Percentiles rank a stretch among this genome's conserved stretches.
These are phyloP conservation scores for Pomatorhinus ruficollis DNA, from an alignment of 2,113 vertebrate species.

Conservation along the genomic window DNA sequence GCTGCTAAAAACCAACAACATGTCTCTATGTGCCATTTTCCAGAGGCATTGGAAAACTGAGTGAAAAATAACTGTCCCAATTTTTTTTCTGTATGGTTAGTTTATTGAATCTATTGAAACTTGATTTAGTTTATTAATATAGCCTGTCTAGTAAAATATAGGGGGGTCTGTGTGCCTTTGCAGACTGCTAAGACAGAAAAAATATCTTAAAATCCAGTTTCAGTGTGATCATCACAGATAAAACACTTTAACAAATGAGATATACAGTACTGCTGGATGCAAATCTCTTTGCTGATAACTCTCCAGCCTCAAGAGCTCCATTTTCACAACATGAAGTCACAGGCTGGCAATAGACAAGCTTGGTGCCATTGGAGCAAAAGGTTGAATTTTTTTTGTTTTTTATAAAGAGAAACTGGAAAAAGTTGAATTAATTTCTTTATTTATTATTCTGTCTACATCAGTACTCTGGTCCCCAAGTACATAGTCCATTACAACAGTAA, in stretches of 20 bases:
- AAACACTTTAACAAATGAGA: slow-evolving; percentile 2
- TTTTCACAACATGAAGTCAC: slow-evolving; percentile 31
- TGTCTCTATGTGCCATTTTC: neutral
- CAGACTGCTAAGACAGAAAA: neutral
- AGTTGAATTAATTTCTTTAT: neutral
- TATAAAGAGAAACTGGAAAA: slow-evolving; percentile 11
- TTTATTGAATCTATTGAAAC: neutral
- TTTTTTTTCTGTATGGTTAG: neutral
- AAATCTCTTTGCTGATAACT: neutral
- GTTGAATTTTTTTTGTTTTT: neutral
- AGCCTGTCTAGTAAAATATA: neutral
- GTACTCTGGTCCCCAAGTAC: neutral
- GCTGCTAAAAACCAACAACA: neutral
- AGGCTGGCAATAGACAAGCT: neutral
- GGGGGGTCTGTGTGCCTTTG: neutral
- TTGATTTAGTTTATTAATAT: neutral
- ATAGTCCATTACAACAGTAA: neutral
- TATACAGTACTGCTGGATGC: neutral
- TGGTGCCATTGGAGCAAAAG: neutral
- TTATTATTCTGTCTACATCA: neutral
- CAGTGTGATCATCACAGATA: neutral
- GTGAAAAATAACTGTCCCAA: neutral
- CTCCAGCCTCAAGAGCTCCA: neutral
- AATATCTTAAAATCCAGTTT: neutral
- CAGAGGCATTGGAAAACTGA: neutral